phyloP scores from a whole-genome alignment of 2,888 invertebrate species.

The Lapara coniferarum region DNA sequence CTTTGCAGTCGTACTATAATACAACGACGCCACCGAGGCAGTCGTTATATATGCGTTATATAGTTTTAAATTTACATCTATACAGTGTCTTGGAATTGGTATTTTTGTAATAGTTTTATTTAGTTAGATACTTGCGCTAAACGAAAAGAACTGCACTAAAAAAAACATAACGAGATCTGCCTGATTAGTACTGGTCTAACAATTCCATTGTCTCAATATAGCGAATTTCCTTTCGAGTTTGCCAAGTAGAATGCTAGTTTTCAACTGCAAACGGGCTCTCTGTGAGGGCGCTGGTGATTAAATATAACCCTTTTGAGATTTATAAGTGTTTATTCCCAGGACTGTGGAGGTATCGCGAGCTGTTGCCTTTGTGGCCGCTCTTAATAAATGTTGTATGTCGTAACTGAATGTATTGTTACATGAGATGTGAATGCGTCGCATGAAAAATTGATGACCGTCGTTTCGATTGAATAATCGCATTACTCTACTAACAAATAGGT shows the following conservation, averaged over 20 bases:
- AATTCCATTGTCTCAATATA: constrained; percentile 18
- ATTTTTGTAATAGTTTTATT: too few species aligned
- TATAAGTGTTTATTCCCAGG: constrained; percentile 79
- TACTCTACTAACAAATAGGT: constrained; percentile 46
- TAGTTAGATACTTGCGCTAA: too few species aligned
- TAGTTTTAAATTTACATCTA: too few species aligned
- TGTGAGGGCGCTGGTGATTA: constrained; percentile 75
- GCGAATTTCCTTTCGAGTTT: constrained; percentile 44
- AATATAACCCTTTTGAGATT: constrained; percentile 77
- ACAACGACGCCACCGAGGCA: too few species aligned
- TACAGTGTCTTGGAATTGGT: too few species aligned
- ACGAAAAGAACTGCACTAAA: too few species aligned
- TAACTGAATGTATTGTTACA: constrained; percentile 68
- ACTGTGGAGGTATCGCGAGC: constrained; percentile 48
- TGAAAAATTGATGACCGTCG: constrained; percentile 63
- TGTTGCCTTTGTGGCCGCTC: constrained; percentile 57
- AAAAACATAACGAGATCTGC: background rate
- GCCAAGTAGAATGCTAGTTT: constrained; percentile 32
- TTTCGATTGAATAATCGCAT: constrained; percentile 44
- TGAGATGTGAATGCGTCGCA: constrained; percentile 54
- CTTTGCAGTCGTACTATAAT: too few species aligned
- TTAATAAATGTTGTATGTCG: constrained; percentile 74
- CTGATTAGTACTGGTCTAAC: background rate
- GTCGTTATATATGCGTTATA: too few species aligned
- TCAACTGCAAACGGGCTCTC: constrained; percentile 73